These are phyloP conservation scores for Platyscapa corneri DNA, from an alignment of 1,140 invertebrate species.

Conservation along the genomic window DNA sequence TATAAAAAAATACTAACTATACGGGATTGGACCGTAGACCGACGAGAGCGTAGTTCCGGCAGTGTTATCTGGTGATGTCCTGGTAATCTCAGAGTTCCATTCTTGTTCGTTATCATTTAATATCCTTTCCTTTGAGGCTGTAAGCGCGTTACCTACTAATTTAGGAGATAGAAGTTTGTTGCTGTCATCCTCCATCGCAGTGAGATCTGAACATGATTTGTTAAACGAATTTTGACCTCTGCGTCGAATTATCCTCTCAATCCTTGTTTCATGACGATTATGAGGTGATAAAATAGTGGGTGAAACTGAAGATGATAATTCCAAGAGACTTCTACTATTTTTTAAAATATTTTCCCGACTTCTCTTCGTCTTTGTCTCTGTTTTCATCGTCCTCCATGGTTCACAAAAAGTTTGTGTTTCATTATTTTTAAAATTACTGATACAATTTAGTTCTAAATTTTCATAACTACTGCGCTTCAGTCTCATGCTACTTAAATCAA, in stretches of 20 bases:
- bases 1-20: slow-evolving; percentile 75
- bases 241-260: slow-evolving; percentile 40
- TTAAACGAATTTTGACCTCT: slow-evolving; percentile 38
- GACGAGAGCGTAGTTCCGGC: slow-evolving; percentile 74
- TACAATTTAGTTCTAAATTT: slow-evolving; percentile 33
- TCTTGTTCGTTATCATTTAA: neutral
- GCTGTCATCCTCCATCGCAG: slow-evolving; percentile 50
- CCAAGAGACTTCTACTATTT: slow-evolving; percentile 58
- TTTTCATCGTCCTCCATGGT: neutral
- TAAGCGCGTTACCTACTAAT: slow-evolving; percentile 56
- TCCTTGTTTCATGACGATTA: slow-evolving; percentile 30
- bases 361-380: slow-evolving; percentile 20
- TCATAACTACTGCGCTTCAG: slow-evolving; percentile 57
- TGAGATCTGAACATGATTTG: slow-evolving; percentile 61
- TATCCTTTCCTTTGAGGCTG: slow-evolving; percentile 18
- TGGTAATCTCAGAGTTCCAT: slow-evolving; percentile 36
- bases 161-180: slow-evolving; percentile 61
- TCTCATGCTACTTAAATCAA: slow-evolving; percentile 54
- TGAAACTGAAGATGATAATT: slow-evolving; percentile 45
- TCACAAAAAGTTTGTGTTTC: neutral
- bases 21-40: slow-evolving; percentile 78
- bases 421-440: slow-evolving; percentile 16
- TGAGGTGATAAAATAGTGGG: neutral
- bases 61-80: slow-evolving; percentile 57
- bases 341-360: slow-evolving; percentile 48